Evolutionary conservation across 2,888 invertebrate species (phyloP).

Genomic region (Sarcophaga rosellei): DNA sequence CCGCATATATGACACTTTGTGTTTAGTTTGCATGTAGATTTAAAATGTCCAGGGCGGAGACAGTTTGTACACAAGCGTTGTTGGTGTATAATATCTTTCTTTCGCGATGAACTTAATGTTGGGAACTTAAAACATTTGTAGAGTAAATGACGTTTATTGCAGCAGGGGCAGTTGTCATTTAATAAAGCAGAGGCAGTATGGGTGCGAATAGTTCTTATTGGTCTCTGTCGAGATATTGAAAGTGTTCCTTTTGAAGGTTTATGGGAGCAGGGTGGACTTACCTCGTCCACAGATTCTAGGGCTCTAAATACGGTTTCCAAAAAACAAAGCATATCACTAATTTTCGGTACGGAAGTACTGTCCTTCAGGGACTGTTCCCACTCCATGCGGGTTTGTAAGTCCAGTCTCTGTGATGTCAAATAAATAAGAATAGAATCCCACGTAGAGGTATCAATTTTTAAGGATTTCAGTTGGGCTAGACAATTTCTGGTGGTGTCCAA

Average conservation of each 20-base stretch:
- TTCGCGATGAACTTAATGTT: constrained; percentile 31
- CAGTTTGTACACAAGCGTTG: constrained; percentile 15
- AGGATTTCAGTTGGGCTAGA: constrained; percentile 40
- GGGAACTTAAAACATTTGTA: constrained; percentile 60
- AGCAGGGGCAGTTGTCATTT: constrained; percentile 43
- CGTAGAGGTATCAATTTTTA: constrained; percentile 37
- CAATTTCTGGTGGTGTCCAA: constrained; percentile 42
- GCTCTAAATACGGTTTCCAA: constrained; percentile 42
- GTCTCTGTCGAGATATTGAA: constrained; percentile 1
- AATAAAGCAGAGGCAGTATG: constrained; percentile 8
- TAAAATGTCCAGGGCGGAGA: constrained; percentile 45
- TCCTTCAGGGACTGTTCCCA: constrained; percentile 53
- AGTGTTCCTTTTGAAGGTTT: neutral
- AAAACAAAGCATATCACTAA: constrained; percentile 29
- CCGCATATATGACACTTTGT: constrained; percentile 30
- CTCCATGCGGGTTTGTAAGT: constrained; percentile 45
- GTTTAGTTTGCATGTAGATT: constrained; percentile 28
- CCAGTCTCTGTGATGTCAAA: constrained; percentile 46
- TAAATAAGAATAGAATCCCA: constrained; percentile 52
- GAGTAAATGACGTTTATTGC: constrained; percentile 49
- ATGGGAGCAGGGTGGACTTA: neutral
- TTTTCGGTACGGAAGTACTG: no score
- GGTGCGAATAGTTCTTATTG: constrained; percentile 1
- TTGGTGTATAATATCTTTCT: constrained; percentile 35
- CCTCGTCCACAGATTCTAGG: constrained; percentile 38